A percentile compares a stretch with the other conserved stretches of the same genome.
These are phyloP conservation scores for Archilochus colubris DNA, from an alignment of 2,113 vertebrate species.

Conservation along the genomic window DNA sequence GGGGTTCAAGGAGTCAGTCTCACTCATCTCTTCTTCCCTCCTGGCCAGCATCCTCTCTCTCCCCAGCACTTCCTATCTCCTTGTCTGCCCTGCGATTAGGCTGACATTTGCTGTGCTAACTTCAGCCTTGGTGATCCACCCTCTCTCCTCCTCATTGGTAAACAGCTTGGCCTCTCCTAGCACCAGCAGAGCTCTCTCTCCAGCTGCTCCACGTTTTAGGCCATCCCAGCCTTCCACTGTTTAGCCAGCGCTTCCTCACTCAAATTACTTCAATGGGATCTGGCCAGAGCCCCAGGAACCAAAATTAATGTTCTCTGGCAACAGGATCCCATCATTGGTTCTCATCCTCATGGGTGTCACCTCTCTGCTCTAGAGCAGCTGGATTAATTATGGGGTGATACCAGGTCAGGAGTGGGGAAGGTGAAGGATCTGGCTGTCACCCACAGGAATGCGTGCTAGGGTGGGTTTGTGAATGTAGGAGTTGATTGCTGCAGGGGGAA, in stretches of 20 bases:
- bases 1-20: background rate
- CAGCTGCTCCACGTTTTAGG: background rate
- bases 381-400: rapidly evolving
- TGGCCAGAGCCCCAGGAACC: background rate
- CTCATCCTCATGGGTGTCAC: background rate
- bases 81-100: background rate
- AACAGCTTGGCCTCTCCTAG: background rate
- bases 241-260: background rate
- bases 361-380: background rate
- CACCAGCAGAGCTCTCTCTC: background rate
- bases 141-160: background rate
- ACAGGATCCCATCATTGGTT: background rate
- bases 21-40: background rate
- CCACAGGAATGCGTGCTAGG: background rate
- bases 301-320: background rate
- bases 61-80: background rate
- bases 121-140: background rate
- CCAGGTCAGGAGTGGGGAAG: background rate
- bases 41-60: background rate
- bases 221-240: rapidly evolving
- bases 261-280: background rate
- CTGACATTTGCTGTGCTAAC: background rate
- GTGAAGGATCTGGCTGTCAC: background rate
- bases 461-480: background rate
- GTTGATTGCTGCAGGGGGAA: background rate